These are phyloP conservation scores for Periparus ater DNA, from an alignment of 2,797 vertebrate genomes.

Conservation along the genomic window DNA sequence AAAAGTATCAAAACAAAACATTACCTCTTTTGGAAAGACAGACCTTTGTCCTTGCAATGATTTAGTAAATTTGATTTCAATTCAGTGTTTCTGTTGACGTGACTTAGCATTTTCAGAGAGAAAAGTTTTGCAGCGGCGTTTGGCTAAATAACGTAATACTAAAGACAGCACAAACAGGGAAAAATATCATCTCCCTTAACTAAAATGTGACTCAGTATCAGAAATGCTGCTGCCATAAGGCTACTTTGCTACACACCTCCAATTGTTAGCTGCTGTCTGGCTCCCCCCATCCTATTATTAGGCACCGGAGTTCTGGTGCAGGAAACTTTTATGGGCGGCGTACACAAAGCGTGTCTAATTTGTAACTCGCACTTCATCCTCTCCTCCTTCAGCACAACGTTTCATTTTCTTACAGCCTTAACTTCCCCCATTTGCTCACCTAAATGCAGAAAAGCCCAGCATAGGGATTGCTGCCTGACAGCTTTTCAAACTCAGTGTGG, in stretches of 20 bases:
- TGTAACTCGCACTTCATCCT: slow-evolving; percentile 30
- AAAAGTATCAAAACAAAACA: slow-evolving; percentile 28
- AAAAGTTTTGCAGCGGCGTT: slow-evolving; percentile 1
- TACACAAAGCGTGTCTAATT: slow-evolving; percentile 47
- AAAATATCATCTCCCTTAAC: neutral
- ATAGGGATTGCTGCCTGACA: neutral
- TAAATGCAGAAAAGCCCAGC: slow-evolving; percentile 40
- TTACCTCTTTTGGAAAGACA: slow-evolving; percentile 27
- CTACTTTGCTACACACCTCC: slow-evolving; percentile 19
- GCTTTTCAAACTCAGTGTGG: slow-evolving; percentile 36
- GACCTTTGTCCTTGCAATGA: neutral
- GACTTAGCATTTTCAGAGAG: slow-evolving; percentile 30
- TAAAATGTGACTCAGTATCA: neutral
- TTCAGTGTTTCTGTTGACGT: neutral
- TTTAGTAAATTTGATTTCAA: neutral
- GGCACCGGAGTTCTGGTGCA: slow-evolving; percentile 13
- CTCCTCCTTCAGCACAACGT: slow-evolving; percentile 21
- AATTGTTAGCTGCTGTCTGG: slow-evolving; percentile 39
- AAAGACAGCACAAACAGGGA: neutral
- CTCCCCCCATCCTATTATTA: slow-evolving; percentile 31
- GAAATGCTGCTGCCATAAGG: slow-evolving; percentile 41
- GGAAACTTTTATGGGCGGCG: slow-evolving; percentile 9
- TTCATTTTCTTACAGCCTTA: neutral
- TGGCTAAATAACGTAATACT: neutral
- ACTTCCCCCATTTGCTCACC: slow-evolving; percentile 42